phyloP scores from a whole-genome alignment of 2,888 invertebrate species.

The Miltochrista miniata region DNA sequence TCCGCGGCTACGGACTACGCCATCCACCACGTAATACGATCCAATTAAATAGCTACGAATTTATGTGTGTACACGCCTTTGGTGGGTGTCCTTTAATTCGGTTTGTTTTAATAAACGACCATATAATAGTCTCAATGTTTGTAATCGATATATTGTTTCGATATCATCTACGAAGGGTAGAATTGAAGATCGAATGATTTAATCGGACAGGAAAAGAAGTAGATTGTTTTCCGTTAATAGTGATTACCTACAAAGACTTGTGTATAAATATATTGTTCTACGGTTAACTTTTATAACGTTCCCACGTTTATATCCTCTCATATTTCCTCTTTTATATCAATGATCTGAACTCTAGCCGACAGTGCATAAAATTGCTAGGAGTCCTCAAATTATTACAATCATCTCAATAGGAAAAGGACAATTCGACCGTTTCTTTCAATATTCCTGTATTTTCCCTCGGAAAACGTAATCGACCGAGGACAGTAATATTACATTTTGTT shows the following conservation, averaged over 20 bases:
- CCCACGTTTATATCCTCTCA: constrained; percentile 24
- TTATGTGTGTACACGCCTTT: constrained; percentile 58
- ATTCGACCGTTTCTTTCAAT: constrained; percentile 62
- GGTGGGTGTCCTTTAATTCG: constrained; percentile 49
- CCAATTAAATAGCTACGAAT: constrained; percentile 72
- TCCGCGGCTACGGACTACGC: constrained; percentile 55
- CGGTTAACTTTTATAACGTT: not conserved
- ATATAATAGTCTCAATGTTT: constrained; percentile 34
- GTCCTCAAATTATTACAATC: constrained; percentile 56
- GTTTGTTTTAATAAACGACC: constrained; percentile 50
- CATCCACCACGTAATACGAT: constrained; percentile 68
- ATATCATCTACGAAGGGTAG: constrained; percentile 13
- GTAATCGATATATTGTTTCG: constrained; percentile 36
- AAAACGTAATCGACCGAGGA: constrained; percentile 62
- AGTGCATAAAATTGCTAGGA: constrained; percentile 56
- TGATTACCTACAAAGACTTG: no score
- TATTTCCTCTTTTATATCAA: constrained; percentile 38
- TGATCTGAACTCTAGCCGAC: constrained; percentile 45
- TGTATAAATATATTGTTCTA: not conserved
- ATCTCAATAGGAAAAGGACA: constrained; percentile 61
- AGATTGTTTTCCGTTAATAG: no score
- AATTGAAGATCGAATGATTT: constrained; percentile 14
- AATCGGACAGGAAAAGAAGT: not conserved
- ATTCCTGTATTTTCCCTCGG: constrained; percentile 60
- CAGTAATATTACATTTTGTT: constrained; percentile 66